phyloP scores from a whole-genome alignment of 53 echinoderm and acorn worm genomes.

The Hippasteria phrygiana region DNA sequence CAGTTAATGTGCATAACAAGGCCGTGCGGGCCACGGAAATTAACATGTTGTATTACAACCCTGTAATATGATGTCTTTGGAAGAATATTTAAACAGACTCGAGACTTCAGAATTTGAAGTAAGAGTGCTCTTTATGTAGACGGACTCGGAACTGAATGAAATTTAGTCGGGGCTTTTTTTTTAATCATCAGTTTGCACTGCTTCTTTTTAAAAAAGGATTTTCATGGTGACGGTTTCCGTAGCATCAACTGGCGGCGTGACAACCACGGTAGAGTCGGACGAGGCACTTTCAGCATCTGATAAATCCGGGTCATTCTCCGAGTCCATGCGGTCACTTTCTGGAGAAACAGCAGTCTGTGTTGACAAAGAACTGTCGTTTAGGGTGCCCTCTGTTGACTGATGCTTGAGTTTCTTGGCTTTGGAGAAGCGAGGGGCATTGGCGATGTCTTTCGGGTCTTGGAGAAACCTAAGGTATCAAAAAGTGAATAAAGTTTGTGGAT shows the following conservation, averaged over 20 bases:
- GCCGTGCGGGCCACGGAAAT: too few relatives aligned
- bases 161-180: too few relatives aligned
- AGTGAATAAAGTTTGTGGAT: neutral
- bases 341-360: neutral
- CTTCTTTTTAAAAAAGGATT: neutral
- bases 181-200: neutral
- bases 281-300: neutral
- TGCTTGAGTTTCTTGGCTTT: conserved; percentile 37
- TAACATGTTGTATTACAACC: too few relatives aligned
- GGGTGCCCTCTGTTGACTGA: neutral
- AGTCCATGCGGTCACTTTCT: neutral
- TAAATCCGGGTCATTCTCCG: too few relatives aligned
- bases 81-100: too few relatives aligned
- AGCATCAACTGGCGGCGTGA: neutral
- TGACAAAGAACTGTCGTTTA: neutral
- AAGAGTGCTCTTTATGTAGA: too few relatives aligned
- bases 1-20: too few relatives aligned
- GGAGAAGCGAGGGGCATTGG: conserved; percentile 75
- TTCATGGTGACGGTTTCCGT: neutral
- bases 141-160: too few relatives aligned
- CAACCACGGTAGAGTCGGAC: neutral
- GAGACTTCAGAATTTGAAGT: too few relatives aligned
- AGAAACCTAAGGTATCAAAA: conserved; percentile 69
- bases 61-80: too few relatives aligned
- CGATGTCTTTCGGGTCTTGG: conserved; percentile 82